phyloP scores from a whole-genome alignment of 2,888 invertebrate genomes.

The Nymphalis polychloros region DNA sequence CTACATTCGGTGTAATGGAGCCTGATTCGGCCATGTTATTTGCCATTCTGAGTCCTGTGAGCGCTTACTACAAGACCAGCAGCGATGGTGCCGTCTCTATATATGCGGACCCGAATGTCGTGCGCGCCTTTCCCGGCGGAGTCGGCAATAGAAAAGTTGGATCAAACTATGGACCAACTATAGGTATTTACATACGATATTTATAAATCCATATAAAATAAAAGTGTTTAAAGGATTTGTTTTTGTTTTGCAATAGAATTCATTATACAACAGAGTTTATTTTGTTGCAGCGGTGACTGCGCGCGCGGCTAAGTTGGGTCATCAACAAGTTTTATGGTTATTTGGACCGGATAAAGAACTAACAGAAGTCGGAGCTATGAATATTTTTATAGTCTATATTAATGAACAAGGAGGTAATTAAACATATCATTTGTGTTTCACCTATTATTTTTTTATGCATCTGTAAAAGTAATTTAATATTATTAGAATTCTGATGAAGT shows the following conservation, averaged over 20 bases:
- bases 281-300: slow-evolving; percentile 85
- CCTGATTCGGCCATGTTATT: slow-evolving; percentile 95
- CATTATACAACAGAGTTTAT: not conserved
- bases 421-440: not conserved
- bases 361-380: slow-evolving; percentile 99
- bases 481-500: slow-evolving; percentile 18
- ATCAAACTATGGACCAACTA: slow-evolving; percentile 94
- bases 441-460: not conserved
- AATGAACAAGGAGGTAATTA: slow-evolving; percentile 93
- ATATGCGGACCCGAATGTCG: slow-evolving; percentile 94
- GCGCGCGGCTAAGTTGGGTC: slow-evolving; percentile 86
- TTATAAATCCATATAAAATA: not conserved
- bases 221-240: too few relatives aligned
- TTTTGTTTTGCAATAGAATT: too few relatives aligned
- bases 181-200: slow-evolving; percentile 65
- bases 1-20: slow-evolving; percentile 93
- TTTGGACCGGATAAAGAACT: slow-evolving; percentile 95
- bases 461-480: not conserved
- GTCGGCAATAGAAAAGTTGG: slow-evolving; percentile 98
- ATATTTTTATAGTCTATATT: slow-evolving; percentile 93
- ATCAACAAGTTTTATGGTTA: slow-evolving; percentile 98
- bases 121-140: slow-evolving; percentile 95
- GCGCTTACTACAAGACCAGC: slow-evolving; percentile 91
- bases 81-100: slow-evolving; percentile 88
- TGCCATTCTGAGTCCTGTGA: slow-evolving; percentile 95